phyloP scores from a whole-genome alignment of 2,113 vertebrate genomes.

The Paedocypris sp. region DNA sequence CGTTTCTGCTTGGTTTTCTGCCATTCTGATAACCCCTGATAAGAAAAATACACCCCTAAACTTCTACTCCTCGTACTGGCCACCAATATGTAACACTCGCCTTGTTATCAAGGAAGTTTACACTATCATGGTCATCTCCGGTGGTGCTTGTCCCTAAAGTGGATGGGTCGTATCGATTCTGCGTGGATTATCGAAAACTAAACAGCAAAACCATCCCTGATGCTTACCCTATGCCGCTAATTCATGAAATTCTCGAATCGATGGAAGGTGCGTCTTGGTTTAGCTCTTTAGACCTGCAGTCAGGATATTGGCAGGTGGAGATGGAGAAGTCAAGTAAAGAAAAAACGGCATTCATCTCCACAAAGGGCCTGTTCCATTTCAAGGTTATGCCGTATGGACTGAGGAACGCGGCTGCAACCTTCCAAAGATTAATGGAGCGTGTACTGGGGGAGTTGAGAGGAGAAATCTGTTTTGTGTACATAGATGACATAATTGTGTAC shows the following conservation, averaged over 20 bases:
- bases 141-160: too few species aligned
- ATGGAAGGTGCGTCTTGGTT: not conserved
- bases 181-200: not conserved
- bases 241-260: slow-evolving; percentile 18
- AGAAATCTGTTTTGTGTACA: slow-evolving; percentile 10
- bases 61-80: too few species aligned
- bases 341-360: slow-evolving; percentile 15
- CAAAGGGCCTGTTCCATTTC: not conserved
- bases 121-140: too few species aligned
- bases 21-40: too few species aligned
- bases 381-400: not conserved
- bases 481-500: slow-evolving; percentile 20
- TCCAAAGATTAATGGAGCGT: slow-evolving; percentile 1
- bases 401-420: not conserved
- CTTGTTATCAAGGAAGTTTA: too few species aligned
- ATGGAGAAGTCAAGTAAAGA: not conserved
- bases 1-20: too few species aligned
- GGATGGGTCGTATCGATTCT: too few species aligned
- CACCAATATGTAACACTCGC: too few species aligned
- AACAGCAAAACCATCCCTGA: slow-evolving; percentile 1
- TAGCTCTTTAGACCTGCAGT: not conserved
- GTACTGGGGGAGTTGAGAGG: not conserved
- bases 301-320: not conserved
- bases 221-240: slow-evolving; percentile 12
- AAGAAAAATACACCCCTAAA: too few species aligned